These are phyloP conservation scores for Ormyrus thymus DNA, from an alignment of 2,888 invertebrate species.

Conservation along the genomic window DNA sequence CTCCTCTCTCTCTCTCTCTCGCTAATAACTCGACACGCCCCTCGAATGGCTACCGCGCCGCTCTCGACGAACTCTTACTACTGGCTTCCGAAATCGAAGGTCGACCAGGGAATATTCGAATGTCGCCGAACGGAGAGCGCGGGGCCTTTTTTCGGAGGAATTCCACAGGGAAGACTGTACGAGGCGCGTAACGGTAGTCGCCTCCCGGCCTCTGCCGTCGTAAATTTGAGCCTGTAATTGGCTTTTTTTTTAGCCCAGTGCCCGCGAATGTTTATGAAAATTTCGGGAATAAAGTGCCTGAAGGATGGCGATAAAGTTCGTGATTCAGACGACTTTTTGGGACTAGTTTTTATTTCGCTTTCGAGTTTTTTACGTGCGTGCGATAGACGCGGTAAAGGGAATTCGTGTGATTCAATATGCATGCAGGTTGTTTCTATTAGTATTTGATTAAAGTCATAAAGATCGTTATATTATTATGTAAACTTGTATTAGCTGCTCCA, in stretches of 20 bases:
- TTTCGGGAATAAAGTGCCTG: slow-evolving; percentile 11
- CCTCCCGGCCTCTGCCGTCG: not conserved
- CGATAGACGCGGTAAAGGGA: too few species aligned
- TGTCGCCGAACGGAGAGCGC: not conserved
- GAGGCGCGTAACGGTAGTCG: slow-evolving; percentile 26
- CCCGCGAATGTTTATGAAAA: not conserved
- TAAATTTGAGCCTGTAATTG: too few species aligned
- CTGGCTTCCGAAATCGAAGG: slow-evolving; percentile 42
- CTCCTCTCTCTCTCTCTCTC: slow-evolving; percentile 15
- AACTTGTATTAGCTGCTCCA: too few species aligned
- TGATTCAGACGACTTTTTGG: not conserved
- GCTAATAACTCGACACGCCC: slow-evolving; percentile 55
- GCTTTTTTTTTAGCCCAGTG: too few species aligned
- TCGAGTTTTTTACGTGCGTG: too few species aligned
- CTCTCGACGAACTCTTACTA: not conserved
- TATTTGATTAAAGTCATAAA: too few species aligned
- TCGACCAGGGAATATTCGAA: slow-evolving; percentile 8
- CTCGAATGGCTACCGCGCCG: slow-evolving; percentile 52
- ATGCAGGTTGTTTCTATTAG: too few species aligned
- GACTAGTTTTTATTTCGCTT: too few species aligned
- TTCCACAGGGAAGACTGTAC: too few species aligned
- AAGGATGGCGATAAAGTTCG: slow-evolving; percentile 4
- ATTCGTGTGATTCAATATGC: too few species aligned
- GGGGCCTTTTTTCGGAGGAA: not conserved
- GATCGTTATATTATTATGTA: too few species aligned